phyloP scores from a whole-genome alignment of 2,797 vertebrate genomes.

The Takifugu ocellatus region DNA sequence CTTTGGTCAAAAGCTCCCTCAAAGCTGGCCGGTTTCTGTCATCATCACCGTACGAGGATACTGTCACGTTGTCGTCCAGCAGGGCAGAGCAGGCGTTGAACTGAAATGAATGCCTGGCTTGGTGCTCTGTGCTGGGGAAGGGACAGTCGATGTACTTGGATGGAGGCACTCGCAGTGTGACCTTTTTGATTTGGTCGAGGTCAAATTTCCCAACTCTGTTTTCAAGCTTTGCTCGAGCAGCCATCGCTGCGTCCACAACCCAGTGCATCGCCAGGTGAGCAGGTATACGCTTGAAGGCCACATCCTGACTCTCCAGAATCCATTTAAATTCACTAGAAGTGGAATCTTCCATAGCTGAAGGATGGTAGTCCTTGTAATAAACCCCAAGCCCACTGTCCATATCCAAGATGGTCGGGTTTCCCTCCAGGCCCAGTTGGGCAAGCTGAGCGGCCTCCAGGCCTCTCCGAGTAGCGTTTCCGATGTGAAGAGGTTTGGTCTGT shows the following conservation, averaged over 20 bases:
- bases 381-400: conserved; percentile 81
- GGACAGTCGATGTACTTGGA: conserved; percentile 85
- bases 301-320: conserved; percentile 86
- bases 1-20: conserved; percentile 76
- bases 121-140: conserved; percentile 82
- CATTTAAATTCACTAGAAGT: conserved; percentile 74
- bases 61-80: conserved; percentile 78
- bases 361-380: conserved; percentile 86
- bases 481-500: conserved; percentile 89
- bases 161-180: conserved; percentile 81
- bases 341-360: conserved; percentile 64
- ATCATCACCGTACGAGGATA: conserved; percentile 72
- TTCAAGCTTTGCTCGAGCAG: conserved; percentile 72
- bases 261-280: conserved; percentile 92
- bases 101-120: conserved; percentile 94
- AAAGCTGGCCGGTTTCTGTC: conserved; percentile 72
- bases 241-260: conserved; percentile 83
- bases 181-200: conserved; percentile 61
- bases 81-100: conserved; percentile 84
- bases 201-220: conserved; percentile 45
- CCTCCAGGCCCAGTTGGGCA: conserved; percentile 83
- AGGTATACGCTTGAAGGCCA: conserved; percentile 89
- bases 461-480: conserved; percentile 83
- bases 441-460: conserved; percentile 88
- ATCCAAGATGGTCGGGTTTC: conserved; percentile 85